Percentiles rank a stretch among this genome's conserved stretches.
Evolutionary conservation across 2,113 vertebrate genomes (phyloP).

Genomic region (Austrofundulus limnaeus): DNA sequence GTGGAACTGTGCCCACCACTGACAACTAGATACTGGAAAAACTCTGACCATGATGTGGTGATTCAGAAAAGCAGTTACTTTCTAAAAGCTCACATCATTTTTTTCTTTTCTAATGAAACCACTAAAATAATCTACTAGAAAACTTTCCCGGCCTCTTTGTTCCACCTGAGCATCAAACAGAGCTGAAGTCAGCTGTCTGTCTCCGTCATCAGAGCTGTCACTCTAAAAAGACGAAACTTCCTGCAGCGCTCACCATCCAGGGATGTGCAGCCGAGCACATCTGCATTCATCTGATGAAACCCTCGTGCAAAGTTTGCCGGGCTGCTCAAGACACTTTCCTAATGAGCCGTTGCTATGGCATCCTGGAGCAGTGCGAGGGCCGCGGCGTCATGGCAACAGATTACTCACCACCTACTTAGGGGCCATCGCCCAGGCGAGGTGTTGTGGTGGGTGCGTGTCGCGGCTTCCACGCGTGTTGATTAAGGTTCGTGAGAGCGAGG

Average conservation of each 20-base stretch:
- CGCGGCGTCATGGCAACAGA: conserved; percentile 50
- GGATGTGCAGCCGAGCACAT: conserved; percentile 2
- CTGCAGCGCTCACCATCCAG: neutral
- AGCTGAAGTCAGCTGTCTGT: no score
- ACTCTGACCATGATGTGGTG: no score
- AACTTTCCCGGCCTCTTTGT: no score
- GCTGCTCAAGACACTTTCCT: conserved; percentile 34
- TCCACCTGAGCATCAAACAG: no score
- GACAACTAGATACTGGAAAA: no score
- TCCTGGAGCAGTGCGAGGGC: conserved; percentile 31
- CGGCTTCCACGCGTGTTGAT: conserved; percentile 10
- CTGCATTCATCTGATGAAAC: conserved; percentile 18
- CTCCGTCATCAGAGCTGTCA: conserved; percentile 12
- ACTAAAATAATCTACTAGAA: no score
- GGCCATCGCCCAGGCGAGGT: conserved; percentile 48
- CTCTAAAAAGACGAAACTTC: neutral
- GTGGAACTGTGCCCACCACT: no score
- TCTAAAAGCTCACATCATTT: no score
- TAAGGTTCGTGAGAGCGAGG: conserved; percentile 38
- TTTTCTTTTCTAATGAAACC: no score
- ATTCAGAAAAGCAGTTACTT: no score
- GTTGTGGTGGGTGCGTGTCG: conserved; percentile 31
- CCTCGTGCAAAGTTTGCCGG: conserved; percentile 25
- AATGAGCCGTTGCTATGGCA: conserved; percentile 50
- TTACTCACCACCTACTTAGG: conserved; percentile 48